Conservation (phyloP, 2,888 invertebrate genomes). For the Cinara cedri region DNA sequence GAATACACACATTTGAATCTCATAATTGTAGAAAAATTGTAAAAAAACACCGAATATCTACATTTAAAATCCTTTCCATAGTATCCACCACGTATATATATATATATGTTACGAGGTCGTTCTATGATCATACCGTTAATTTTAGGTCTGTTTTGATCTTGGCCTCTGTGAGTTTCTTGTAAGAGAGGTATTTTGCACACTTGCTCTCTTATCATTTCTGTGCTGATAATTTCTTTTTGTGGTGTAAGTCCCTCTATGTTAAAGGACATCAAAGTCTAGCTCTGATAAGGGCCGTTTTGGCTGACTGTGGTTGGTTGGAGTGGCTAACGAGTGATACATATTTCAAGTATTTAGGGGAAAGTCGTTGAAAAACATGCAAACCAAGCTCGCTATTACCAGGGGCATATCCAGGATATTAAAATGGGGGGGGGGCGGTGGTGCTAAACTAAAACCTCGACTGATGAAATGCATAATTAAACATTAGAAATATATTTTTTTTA, state of each 20-base stretch:
- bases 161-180: slow-evolving; percentile 24
- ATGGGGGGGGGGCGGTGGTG: no score
- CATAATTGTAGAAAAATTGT: no score
- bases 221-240: slow-evolving; percentile 24
- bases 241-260: slow-evolving; percentile 27
- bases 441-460: no score
- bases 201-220: slow-evolving; percentile 16
- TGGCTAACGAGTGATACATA: not conserved
- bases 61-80: no score
- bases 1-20: no score
- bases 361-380: not conserved
- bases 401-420: no score
- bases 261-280: slow-evolving; percentile 15
- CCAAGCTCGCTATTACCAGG: not conserved
- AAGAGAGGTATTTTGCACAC: slow-evolving; percentile 22
- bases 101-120: slow-evolving; percentile 15
- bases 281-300: slow-evolving; percentile 40
- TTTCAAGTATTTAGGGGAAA: not conserved
- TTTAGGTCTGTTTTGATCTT: not conserved
- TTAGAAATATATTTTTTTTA: no score
- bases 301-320: slow-evolving; percentile 9
- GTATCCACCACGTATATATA: no score
- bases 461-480: no score
- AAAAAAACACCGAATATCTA: no score
- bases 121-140: slow-evolving; percentile 20